Conservation (phyloP, 2,113 vertebrate species). For the Geothlypis trichas region DNA sequence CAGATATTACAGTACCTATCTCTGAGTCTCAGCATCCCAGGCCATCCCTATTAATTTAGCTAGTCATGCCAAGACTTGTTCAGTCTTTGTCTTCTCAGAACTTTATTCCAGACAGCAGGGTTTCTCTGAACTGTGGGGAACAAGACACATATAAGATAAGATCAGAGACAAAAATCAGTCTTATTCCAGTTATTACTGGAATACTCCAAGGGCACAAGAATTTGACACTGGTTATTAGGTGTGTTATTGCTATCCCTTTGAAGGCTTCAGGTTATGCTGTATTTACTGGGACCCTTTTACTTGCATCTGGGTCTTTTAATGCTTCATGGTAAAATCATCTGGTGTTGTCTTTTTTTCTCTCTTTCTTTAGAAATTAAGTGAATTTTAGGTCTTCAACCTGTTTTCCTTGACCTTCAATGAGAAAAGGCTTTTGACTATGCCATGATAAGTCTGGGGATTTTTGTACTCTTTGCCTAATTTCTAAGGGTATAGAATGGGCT, state of each 20-base stretch:
- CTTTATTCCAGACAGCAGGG: background rate
- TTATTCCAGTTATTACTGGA: conserved; percentile 19
- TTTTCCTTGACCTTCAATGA: background rate
- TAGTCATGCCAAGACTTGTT: background rate
- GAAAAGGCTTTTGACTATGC: background rate
- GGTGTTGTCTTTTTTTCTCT: background rate
- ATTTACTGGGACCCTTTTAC: background rate
- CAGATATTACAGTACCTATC: background rate
- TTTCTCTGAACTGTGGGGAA: background rate
- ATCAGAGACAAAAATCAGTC: conserved; percentile 11
- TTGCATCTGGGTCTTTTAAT: background rate
- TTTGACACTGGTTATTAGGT: background rate
- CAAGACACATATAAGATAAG: background rate
- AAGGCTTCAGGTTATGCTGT: background rate
- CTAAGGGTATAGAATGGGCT: background rate
- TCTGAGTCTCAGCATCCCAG: background rate
- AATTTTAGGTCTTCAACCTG: background rate
- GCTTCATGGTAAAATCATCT: background rate
- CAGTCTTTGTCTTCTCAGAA: background rate
- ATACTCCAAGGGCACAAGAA: background rate
- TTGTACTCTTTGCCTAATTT: background rate
- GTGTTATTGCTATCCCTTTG: background rate
- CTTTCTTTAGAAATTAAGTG: background rate
- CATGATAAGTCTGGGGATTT: background rate
- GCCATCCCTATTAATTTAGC: background rate